phyloP scores from a whole-genome alignment of 2,797 vertebrate genomes.

The Anabacerthia variegaticeps region DNA sequence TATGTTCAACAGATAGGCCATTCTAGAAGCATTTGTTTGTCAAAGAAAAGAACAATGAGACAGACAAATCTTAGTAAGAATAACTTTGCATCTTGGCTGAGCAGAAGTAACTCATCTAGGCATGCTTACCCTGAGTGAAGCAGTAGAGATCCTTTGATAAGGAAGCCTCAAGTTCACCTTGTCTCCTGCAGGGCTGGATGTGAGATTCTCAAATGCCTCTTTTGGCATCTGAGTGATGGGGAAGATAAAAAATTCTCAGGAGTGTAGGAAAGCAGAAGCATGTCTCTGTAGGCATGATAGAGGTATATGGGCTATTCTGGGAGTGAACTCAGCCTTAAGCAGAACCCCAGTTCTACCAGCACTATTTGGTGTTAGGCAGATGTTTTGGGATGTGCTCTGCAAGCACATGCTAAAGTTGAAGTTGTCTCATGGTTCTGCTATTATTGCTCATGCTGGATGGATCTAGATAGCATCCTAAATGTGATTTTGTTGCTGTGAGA shows the following conservation, averaged over 20 bases:
- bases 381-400: accelerated
- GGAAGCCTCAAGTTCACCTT: not conserved
- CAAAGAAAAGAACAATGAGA: not conserved
- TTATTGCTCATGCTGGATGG: not conserved
- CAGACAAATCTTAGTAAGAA: not conserved
- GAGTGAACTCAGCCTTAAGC: not conserved
- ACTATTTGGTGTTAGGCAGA: not conserved
- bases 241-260: not conserved
- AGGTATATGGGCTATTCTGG: not conserved
- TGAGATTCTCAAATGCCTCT: not conserved
- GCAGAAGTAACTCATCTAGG: not conserved
- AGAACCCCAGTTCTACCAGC: not conserved
- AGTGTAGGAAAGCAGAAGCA: not conserved
- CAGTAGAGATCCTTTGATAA: not conserved
- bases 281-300: not conserved
- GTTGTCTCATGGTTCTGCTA: not conserved
- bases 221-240: not conserved
- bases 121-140: not conserved
- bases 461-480: not conserved
- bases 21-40: conserved; percentile 18
- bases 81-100: not conserved
- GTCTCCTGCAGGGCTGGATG: not conserved
- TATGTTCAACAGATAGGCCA: not conserved
- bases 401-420: not conserved
- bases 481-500: not conserved